Base-by-base conservation (phyloP, 2,888 invertebrate species). In the Leistus spinibarbis region DNA sequence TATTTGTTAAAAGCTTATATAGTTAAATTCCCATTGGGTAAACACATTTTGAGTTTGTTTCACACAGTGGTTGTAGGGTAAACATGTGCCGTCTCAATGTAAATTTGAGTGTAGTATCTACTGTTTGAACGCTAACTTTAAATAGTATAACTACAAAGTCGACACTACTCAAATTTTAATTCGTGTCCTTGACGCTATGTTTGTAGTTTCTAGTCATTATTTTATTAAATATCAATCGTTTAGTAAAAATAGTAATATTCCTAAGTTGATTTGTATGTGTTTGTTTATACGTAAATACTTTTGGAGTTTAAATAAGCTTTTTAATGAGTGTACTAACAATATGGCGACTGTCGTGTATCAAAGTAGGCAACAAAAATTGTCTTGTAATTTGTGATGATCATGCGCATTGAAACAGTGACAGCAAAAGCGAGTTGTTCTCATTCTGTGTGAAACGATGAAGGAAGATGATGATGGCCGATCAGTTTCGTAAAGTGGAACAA, bases 401-500 rank as follows among this genome's bases (percentile, higher is more conserved):
- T 60, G 60, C 60, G 60, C 60, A 60, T 10, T 40, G 40, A 40
- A 40, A 13, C 13, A 60, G 17, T 60, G 60, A 60, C 60, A 60
- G 20, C 20, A 22, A 22, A 19, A 17, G 19, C 68, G 53, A 20
- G 17, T 72, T 57, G 23, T 24, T 13, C 23, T 23, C 64, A 65
- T 67, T 67, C 67, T 27, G 67, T 54, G 78, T 75, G 80, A 83
- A 83, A 83, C 81, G 82, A 85, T 85, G 86, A 83, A 82, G 87
- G 89, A 88, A 88, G 89, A 93, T 93, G 91, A 95, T 95, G 94
- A 95, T 94, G 92, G 92, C 92, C 90, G 95, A 95, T 90, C 94
- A 94, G 90, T 94, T 93, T 90, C 92, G 95, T 86, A 94, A 95
- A 91, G 93, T 94, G 87, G 95, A 96, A 88, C 94, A 95, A 87